Conservation (phyloP, 2,888 invertebrate genomes). For the Melipona beecheii region DNA sequence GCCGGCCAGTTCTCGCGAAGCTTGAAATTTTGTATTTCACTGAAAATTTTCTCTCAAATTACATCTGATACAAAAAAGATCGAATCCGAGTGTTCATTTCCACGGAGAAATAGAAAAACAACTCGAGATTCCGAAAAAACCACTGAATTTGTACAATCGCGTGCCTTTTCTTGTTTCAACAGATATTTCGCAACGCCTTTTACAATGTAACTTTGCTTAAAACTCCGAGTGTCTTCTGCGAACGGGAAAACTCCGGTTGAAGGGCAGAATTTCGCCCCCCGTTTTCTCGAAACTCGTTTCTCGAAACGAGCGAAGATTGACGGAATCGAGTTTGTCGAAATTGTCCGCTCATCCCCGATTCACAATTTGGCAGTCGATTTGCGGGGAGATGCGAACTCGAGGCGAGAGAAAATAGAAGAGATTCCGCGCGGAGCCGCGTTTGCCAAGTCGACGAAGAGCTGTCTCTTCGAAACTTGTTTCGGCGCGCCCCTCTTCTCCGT, state of each 20-base stretch:
- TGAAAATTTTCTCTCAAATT: too few species aligned
- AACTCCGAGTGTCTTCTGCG: background rate
- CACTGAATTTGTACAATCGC: too few species aligned
- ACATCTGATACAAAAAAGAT: too few species aligned
- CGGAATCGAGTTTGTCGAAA: constrained; percentile 42
- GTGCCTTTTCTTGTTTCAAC: too few species aligned
- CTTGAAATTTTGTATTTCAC: too few species aligned
- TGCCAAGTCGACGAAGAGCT: background rate
- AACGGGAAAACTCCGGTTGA: background rate
- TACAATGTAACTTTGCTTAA: background rate
- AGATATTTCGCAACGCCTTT: too few species aligned
- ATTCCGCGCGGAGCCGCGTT: background rate
- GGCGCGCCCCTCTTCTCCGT: too few species aligned
- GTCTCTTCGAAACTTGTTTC: background rate
- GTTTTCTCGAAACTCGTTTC: constrained; percentile 2
- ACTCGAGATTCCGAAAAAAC: too few species aligned
- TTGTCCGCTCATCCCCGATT: background rate
- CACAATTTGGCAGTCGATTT: background rate
- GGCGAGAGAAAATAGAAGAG: background rate
- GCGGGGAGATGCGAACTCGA: background rate
- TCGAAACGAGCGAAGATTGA: constrained; percentile 3
- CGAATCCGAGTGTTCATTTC: too few species aligned
- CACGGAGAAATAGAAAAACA: too few species aligned
- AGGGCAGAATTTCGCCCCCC: constrained; percentile 12
- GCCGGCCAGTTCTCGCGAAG: too few species aligned